These are phyloP conservation scores for Colinus virginianus DNA, from an alignment of 2,113 vertebrate species.

Conservation along the genomic window DNA sequence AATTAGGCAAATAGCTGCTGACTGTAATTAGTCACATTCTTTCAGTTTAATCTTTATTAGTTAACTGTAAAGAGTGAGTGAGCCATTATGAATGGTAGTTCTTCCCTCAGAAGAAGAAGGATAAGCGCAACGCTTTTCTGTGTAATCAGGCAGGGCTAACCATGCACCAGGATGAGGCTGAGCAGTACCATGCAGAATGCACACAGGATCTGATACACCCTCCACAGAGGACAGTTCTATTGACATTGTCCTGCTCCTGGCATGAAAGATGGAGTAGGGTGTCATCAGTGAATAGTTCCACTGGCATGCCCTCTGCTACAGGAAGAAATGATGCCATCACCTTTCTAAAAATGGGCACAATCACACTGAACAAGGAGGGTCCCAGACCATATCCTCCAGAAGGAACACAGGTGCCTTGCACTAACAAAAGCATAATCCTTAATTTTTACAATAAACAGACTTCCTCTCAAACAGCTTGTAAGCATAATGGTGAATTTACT, in stretches of 20 bases:
- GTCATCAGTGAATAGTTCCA: neutral
- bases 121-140: neutral
- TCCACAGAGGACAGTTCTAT: neutral
- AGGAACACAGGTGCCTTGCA: neutral
- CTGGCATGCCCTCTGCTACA: neutral
- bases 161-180: neutral
- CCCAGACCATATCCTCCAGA: neutral
- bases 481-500: neutral
- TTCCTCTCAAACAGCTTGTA: neutral
- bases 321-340: neutral
- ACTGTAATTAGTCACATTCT: neutral
- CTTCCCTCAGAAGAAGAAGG: neutral
- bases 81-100: neutral
- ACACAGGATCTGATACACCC: neutral
- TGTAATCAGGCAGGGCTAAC: neutral
- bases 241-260: neutral
- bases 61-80: neutral
- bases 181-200: neutral
- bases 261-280: neutral
- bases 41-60: slow-evolving; percentile 18
- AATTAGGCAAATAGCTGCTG: slow-evolving; percentile 5
- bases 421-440: neutral
- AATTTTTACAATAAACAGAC: neutral
- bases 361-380: neutral
- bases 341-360: neutral